Percentiles rank a stretch among this genome's conserved stretches.
phyloP scores from a whole-genome alignment of 2,113 vertebrate genomes.

The Ailuropoda melanoleuca region DNA sequence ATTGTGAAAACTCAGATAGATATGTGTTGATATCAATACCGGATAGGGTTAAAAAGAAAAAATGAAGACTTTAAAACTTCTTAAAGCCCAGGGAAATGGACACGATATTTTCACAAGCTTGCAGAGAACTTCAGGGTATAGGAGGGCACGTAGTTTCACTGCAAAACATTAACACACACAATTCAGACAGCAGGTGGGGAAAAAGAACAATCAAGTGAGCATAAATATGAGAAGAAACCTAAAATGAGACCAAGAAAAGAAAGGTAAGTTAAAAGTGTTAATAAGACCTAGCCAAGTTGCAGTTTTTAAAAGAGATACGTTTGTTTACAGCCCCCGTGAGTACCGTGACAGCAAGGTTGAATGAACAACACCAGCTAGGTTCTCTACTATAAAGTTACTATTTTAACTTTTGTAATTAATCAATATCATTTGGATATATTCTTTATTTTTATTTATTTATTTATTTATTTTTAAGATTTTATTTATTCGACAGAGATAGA shows the following conservation, averaged over 20 bases:
- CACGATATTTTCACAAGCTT: not conserved
- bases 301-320: not conserved
- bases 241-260: not conserved
- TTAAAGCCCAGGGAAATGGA: not conserved
- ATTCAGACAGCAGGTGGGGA: not conserved
- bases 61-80: not conserved
- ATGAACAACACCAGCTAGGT: not conserved
- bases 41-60: not conserved
- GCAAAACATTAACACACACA: not conserved
- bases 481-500: too few relatives aligned
- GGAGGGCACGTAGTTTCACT: not conserved
- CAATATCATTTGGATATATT: not conserved
- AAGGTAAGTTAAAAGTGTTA: not conserved
- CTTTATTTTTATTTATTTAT: too few relatives aligned
- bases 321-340: not conserved
- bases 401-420: not conserved
- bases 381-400: not conserved
- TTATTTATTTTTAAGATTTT: too few relatives aligned
- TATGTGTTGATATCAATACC: not conserved
- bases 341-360: not conserved
- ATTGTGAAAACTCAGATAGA: not conserved
- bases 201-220: not conserved
- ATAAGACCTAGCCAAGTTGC: not conserved
- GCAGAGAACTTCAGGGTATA: too few relatives aligned
- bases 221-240: not conserved